Evolutionary conservation across 2,888 invertebrate genomes (phyloP), one percentile per base, ranked within the genome.

Genomic region (Colletes collaris): DNA sequence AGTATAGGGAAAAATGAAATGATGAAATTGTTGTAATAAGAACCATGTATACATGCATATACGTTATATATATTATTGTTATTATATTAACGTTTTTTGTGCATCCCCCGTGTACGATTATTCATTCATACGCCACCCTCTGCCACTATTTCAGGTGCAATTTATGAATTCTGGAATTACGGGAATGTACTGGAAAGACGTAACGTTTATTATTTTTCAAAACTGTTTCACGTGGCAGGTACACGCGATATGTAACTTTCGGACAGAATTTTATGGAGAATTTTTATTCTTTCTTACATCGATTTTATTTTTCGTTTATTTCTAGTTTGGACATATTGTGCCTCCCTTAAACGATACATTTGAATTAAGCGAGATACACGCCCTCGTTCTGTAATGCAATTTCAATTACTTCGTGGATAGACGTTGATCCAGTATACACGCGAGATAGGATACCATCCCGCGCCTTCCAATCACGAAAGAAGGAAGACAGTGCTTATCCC

Each of bases 11-110:
- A 82, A 16, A 81, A 83, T 76, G 75, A 83, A 87, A 85, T 77
- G 83, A 88, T 86, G 86, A 90, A 89, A 87, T 90, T 89, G 89
- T 89, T 92, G 89, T 90, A 90, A 91, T 90, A 89, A 90, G 83
- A 90, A 84, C 66, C 87, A 87, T 88, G 87, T 86, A 87, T 77
- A 83, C 84, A 86, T 79, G 68, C 79, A 86, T 84, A 85, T 80
- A 86, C 71, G 82, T 87, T 86, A 87, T 86, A 85, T 86, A 86
- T 87, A 86, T 86, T 83, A 86, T 87, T 87, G 87, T 87, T 87
- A 87, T 87, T 87, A 87, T 79, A 86, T 86, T 83, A 77, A 84
- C 71, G 81, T 83, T 81, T 86, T 85, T 86, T 86, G 85, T 85
- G 86, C 81, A 86, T 35, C 56, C 52, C 35, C 19, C 7, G 76